Evolutionary conservation across 2,888 invertebrate species (phyloP).

Genomic region (Mythimna ferrago): DNA sequence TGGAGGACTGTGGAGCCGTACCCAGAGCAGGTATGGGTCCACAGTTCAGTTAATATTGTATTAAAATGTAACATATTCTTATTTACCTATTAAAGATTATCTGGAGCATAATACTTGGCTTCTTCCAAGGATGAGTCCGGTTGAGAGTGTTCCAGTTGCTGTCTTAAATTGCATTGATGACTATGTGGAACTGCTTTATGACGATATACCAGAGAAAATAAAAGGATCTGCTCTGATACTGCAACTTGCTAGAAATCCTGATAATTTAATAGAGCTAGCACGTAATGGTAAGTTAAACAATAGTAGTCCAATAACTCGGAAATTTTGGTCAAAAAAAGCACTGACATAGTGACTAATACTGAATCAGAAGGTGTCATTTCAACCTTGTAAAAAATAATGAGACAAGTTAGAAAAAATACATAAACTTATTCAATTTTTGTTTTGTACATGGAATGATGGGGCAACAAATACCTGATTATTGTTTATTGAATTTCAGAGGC

Average conservation of each 20-base stretch:
- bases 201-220: slow-evolving; percentile 98
- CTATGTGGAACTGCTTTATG: slow-evolving; percentile 98
- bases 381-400: not conserved
- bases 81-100: slow-evolving; percentile 18
- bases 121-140: slow-evolving; percentile 81
- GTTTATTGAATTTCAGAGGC: slow-evolving; percentile 92
- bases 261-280: slow-evolving; percentile 97
- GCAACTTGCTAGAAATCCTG: slow-evolving; percentile 97
- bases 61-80: not conserved
- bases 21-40: too few species aligned
- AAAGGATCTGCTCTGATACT: slow-evolving; percentile 97
- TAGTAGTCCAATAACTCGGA: not conserved
- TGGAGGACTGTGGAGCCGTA: too few species aligned
- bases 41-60: not conserved
- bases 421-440: not conserved
- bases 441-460: not conserved
- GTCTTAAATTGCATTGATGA: slow-evolving; percentile 96
- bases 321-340: not conserved
- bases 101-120: not conserved
- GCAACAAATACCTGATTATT: not conserved
- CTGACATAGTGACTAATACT: not conserved
- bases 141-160: slow-evolving; percentile 91
- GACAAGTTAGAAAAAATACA: not conserved
- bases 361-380: not conserved
- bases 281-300: slow-evolving; percentile 94